phyloP scores from a whole-genome alignment of 2,113 vertebrate species.

The Scopus umbretta region DNA sequence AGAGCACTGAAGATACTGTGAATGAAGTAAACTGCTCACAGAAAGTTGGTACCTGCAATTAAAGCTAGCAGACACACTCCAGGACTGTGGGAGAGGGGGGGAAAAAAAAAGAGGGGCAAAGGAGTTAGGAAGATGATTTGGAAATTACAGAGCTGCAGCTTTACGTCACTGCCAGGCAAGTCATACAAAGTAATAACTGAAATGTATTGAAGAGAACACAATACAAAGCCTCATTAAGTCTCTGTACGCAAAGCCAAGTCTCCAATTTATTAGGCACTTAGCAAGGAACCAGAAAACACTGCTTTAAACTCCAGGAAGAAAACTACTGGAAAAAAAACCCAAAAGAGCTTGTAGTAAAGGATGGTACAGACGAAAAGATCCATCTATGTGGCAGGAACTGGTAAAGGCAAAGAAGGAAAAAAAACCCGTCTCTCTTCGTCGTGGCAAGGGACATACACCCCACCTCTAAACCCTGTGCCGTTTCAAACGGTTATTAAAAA shows the following conservation, averaged over 20 bases:
- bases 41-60: background rate
- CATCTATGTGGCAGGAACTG: fast-evolving
- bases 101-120: background rate
- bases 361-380: background rate
- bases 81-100: background rate
- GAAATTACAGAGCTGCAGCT: background rate
- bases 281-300: background rate
- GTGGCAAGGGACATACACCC: too few species aligned
- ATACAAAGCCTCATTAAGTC: background rate
- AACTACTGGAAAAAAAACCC: background rate
- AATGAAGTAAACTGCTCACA: background rate
- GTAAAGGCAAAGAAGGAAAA: background rate
- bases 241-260: background rate
- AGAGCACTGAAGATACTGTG: background rate
- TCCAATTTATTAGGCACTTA: background rate
- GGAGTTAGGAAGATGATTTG: background rate
- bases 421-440: background rate
- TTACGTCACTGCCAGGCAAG: background rate
- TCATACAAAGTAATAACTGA: fast-evolving
- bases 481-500: background rate
- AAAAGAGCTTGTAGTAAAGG: background rate
- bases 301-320: background rate
- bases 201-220: background rate
- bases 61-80: fast-evolving
- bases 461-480: too few species aligned